phyloP scores from a whole-genome alignment of 2,797 vertebrate genomes.

The Triplophysa yarkandensis region DNA sequence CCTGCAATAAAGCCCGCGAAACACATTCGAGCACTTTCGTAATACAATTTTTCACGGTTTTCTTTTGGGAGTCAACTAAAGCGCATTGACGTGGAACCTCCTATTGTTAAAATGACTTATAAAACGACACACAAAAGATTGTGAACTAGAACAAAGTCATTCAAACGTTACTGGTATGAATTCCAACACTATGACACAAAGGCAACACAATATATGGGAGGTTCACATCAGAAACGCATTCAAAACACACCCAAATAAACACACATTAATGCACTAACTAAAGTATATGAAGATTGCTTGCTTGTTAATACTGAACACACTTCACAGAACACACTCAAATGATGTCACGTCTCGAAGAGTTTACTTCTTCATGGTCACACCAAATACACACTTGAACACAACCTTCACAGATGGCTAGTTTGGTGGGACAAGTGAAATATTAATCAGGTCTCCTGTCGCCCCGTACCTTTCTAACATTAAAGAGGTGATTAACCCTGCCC shows the following conservation, averaged over 20 bases:
- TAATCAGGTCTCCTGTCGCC: constrained; percentile 50
- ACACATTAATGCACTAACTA: constrained; percentile 3
- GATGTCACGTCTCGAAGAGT: constrained; percentile 23
- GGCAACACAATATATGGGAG: background rate
- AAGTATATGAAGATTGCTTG: background rate
- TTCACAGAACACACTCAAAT: background rate
- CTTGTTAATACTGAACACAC: background rate
- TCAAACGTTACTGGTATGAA: background rate
- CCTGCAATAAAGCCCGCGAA: background rate
- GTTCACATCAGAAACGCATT: background rate
- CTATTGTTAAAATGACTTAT: background rate
- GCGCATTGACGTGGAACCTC: background rate
- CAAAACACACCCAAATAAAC: constrained; percentile 12
- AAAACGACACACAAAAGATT: too few relatives aligned
- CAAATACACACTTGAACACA: constrained; percentile 10
- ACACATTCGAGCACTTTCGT: background rate
- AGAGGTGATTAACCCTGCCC: constrained; percentile 48
- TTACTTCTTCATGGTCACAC: constrained; percentile 8
- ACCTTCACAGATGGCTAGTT: constrained; percentile 38
- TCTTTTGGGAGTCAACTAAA: background rate
- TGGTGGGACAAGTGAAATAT: constrained; percentile 60
- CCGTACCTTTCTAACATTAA: constrained; percentile 28
- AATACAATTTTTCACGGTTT: background rate
- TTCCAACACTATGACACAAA: background rate
- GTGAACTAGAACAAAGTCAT: too few relatives aligned